Base-by-base conservation (phyloP, 2,113 vertebrate species). In the Sinosuthora webbiana region DNA sequence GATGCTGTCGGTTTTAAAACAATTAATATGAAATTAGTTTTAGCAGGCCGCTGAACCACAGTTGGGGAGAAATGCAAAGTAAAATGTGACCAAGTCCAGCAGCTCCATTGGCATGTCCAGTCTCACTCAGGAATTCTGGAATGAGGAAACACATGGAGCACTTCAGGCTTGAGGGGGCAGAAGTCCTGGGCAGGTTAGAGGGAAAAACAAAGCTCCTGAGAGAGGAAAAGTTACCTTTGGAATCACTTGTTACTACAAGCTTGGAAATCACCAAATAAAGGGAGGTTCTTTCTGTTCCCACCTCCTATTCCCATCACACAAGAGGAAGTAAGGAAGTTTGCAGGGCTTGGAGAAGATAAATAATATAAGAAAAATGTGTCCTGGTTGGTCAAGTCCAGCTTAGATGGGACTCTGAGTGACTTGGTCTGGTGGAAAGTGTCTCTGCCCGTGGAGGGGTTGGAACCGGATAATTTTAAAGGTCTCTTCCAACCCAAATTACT, bases 21-120 rank as follows among this genome's bases (percentile, higher is more conserved):
- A 97, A 97, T 95, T 96, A 96, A 91, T 96, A 82, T 5, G 64
- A 95, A 97, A 97, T 97, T 96, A 96, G 96, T 97, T 97, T 97
- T 64, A 95, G 49, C 94, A 78, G 87, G 41, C 41, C 87, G 53
- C 47, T 96, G 96, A 91, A 63, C 89, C 89, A 33, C 37, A 74
- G 28, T 85, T 39, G 62, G 79, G 37, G 30, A 89, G 63, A 55
- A 82, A 44, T 1, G 18, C 1, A 2, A 57, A 83, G 82, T 69
- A 41, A 42, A 33, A 87, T 11, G 82, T n/a, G 62, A 70, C 73
- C 75, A 47, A 75, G 84, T 28, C 37, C 57, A 94, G 71, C 64
- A 82, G 65, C 50, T 79, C 60, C 7, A 2, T 12, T 27, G 42
- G 63, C 65, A 68, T 50, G 33, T 24, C 67, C 49, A n/a, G 17